Evolutionary conservation across 1,140 invertebrate species (phyloP).

Genomic region (Philaenus spumarius): DNA sequence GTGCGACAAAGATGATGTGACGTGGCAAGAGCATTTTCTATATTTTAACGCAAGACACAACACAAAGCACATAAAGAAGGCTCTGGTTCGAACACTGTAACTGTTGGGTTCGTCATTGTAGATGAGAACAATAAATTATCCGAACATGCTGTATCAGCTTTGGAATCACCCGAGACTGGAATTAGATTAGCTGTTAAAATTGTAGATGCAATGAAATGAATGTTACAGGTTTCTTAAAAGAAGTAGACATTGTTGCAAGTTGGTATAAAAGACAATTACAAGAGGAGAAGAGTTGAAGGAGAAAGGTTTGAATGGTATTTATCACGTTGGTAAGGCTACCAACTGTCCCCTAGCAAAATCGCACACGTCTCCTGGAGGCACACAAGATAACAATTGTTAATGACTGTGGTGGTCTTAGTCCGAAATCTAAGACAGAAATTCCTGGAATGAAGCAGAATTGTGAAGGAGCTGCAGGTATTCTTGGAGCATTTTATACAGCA

Average conservation of each 20-base stretch:
- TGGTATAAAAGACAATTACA: constrained; percentile 60
- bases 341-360: constrained; percentile 68
- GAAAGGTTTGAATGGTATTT: constrained; percentile 77
- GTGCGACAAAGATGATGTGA: constrained; percentile 70
- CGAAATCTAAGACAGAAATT: constrained; percentile 85
- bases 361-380: constrained; percentile 56
- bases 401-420: constrained; percentile 86
- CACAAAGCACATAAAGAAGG: constrained; percentile 19
- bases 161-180: constrained; percentile 48
- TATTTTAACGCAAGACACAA: constrained; percentile 59
- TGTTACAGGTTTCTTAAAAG: constrained; percentile 69
- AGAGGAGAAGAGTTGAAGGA: constrained; percentile 64
- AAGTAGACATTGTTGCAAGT: constrained; percentile 56
- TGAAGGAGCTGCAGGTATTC: constrained; percentile 79
- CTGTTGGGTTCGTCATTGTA: constrained; percentile 56
- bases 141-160: constrained; percentile 33
- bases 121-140: constrained; percentile 43
- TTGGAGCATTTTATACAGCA: constrained; percentile 74
- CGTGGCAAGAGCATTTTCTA: constrained; percentile 69
- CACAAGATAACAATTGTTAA: constrained; percentile 79
- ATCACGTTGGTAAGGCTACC: constrained; percentile 80
- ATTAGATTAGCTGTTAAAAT: constrained; percentile 70
- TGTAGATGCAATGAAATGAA: constrained; percentile 82
- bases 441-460: constrained; percentile 90
- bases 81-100: constrained; percentile 36